Base-by-base conservation (phyloP, 35 echinoderm and acorn worm genomes). In the Heliocidaris tuberculata region DNA sequence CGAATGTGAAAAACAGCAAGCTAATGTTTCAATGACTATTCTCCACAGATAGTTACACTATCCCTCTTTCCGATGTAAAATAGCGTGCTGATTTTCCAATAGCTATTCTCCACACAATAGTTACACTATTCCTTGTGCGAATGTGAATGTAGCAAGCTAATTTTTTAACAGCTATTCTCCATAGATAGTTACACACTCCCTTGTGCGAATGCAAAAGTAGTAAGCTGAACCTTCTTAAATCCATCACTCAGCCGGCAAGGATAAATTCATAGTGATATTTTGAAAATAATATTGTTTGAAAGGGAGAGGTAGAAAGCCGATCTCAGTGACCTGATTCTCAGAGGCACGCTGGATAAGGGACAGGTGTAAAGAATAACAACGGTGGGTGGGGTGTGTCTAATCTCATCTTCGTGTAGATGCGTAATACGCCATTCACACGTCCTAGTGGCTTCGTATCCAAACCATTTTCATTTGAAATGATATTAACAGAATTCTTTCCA, bases 231-330 rank as follows among this genome's bases (percentile, higher is more conserved):
- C 65, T 78, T n/a, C 65, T 1, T 78, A 78, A 78, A 24, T 78
- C 65, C 21, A 21, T 27, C 27, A n/a, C 65, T 78, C 24, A 78
- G 65, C 65, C 19, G 21, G 27, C 19, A 24, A 29, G 21, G 65
- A 78, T 78, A 27, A 78, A 78, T 78, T 78, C 65, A 78, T 78
- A 78, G 65, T n/a, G 65, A 78, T 78, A 78, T 78, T 78, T 78
- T n/a, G 27, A 27, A 78, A 78, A 78, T 24, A 78, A 19, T 78
- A 78, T n/a, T n/a, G 65, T 78, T 7, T n/a, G 65, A n/a, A 27
- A 21, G 19, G 27, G 0, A 24, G 65, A 7, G 7, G 7, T 12
- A 78, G 65, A 78, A 78, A 78, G 65, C 24, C 65, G 17, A 78
- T 78, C 65, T 78, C 27, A 5, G 21, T 19, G 21, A 78, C 65